phyloP scores from a whole-genome alignment of 2,113 vertebrate genomes.

The Fulica atra region DNA sequence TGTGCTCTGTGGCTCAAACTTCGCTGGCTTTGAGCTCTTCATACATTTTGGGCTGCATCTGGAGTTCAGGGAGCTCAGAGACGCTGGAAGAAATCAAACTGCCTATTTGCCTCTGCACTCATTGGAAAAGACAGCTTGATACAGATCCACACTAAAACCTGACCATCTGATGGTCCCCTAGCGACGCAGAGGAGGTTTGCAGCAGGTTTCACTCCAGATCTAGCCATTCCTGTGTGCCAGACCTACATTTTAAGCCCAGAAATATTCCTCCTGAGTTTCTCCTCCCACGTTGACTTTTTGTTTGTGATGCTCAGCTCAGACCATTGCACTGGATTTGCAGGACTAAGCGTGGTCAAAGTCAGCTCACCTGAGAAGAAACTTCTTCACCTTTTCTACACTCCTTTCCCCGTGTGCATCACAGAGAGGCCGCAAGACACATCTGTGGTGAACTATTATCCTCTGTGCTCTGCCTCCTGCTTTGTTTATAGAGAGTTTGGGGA shows the following conservation, averaged over 20 bases:
- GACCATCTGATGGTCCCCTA: background rate
- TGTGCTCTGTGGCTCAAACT: background rate
- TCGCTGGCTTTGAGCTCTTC: background rate
- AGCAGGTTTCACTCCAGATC: background rate
- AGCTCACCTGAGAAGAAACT: background rate
- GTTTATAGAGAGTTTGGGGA: slow-evolving; percentile 66
- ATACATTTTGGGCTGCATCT: background rate
- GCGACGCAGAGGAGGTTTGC: background rate
- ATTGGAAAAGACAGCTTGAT: background rate
- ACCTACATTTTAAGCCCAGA: background rate
- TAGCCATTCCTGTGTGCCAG: background rate
- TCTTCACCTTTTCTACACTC: background rate
- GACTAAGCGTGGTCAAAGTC: background rate
- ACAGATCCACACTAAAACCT: background rate
- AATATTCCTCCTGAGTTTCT: background rate
- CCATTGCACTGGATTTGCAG: background rate
- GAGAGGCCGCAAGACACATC: background rate
- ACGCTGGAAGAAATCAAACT: background rate
- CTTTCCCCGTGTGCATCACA: background rate
- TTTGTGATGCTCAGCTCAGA: background rate
- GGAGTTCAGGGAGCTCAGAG: background rate
- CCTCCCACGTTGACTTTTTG: background rate
- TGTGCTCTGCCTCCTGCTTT: slow-evolving; percentile 62
- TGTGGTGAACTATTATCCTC: slow-evolving; percentile 47
- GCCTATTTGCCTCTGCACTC: background rate